Evolutionary conservation across 1,140 invertebrate species (phyloP), one percentile per base, ranked within the genome.

Genomic region (Ceratina australensis): DNA sequence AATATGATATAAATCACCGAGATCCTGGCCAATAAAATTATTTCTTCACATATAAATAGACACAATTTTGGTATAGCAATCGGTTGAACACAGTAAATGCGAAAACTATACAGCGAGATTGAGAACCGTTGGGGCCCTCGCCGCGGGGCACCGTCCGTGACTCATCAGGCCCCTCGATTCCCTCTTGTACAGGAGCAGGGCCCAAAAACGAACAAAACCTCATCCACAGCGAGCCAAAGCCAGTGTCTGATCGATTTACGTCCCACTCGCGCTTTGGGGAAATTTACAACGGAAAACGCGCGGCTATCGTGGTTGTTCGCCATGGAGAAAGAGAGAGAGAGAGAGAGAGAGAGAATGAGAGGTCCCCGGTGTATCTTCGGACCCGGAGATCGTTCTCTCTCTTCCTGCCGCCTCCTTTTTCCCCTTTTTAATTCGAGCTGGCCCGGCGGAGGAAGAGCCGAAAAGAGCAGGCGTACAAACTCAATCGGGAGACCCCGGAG

Each of bases 141-240:
- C 90, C 85, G 88, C 88, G 88, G 90, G 90, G 90, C 89, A 91
- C 86, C 90, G 83, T 90, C 86, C 90, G 87, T 92, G 91, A 92
- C 90, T 92, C 91, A 92, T 92, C 91, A 92, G 90, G 88, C 90
- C 90, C 90, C 90, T 89, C 83, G 88, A 90, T 90, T 90, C 89
- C 88, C 89, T 89, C 87, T 89, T 90, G 87, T 91, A 91, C 88
- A 64, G 90, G 86, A 91, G 90, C 90, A 90, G 83, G 88, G 88
- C 88, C 88, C 89, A 88, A 91, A 90, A 91, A 89, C 71, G 89
- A 91, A 91, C 82, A 91, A 92, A 92, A 91, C 87, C 79, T 84
- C 81, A 86, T 86, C 83, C 84, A 87, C 86, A 86, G 85, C 85
- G 28, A 89, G 83, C 82, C 82, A 88, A 90, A 89, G 86, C 74